A percentile compares a stretch with the other conserved stretches of the same genome.
phyloP scores from a whole-genome alignment of 2,113 vertebrate species.

The Nycticorax nycticorax region DNA sequence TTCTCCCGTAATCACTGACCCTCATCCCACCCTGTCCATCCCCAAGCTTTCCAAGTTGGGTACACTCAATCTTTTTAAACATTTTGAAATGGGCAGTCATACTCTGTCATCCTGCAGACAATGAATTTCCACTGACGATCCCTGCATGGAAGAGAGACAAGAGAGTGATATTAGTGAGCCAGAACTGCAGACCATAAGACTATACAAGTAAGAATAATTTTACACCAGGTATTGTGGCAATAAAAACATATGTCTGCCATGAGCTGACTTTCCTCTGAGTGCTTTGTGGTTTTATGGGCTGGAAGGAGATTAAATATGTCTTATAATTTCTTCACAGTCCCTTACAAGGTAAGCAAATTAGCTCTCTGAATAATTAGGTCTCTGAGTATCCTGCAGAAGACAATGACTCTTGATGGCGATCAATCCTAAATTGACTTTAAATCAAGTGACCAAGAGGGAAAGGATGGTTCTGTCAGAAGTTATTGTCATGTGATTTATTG shows the following conservation, averaged over 20 bases:
- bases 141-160: slow-evolving; percentile 74
- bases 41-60: neutral
- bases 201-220: neutral
- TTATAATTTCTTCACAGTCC: neutral
- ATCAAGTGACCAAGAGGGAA: neutral
- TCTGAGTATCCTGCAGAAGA: neutral
- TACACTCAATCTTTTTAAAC: slow-evolving; percentile 68
- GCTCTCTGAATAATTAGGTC: neutral
- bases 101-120: slow-evolving; percentile 95
- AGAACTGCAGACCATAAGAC: neutral
- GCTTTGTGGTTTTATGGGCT: neutral
- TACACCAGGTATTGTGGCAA: neutral
- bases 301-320: neutral
- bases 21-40: neutral
- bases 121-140: slow-evolving; percentile 99
- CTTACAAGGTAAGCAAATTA: neutral
- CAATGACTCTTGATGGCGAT: neutral
- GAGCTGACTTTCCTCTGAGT: neutral
- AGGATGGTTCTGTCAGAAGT: neutral
- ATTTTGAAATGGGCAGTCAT: slow-evolving; percentile 90
- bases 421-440: neutral
- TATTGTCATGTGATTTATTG: neutral
- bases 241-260: neutral
- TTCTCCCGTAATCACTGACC: neutral
- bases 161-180: neutral